Conservation (phyloP, 2,888 invertebrate species). For the Stegophylla sp. region DNA sequence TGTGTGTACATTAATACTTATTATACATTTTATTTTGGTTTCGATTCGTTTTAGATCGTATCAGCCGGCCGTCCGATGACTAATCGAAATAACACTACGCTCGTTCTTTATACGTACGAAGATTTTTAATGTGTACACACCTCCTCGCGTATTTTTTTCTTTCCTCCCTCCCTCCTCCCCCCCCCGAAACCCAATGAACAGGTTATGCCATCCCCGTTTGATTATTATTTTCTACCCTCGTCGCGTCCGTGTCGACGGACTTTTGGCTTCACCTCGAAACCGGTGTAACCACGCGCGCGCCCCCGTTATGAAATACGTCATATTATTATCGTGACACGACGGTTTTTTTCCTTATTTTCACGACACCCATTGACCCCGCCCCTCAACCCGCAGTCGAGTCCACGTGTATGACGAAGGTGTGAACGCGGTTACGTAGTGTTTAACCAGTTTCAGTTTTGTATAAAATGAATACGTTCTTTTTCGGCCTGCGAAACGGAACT, state of each 20-base stretch:
- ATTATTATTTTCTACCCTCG: neutral
- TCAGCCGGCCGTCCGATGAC: constrained; percentile 27
- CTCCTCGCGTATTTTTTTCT: neutral
- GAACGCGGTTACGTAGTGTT: too few relatives aligned
- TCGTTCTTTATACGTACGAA: neutral
- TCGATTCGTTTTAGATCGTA: constrained; percentile 23
- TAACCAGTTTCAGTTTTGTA: too few relatives aligned
- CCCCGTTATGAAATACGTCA: too few relatives aligned
- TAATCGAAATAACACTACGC: constrained; percentile 12
- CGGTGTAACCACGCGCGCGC: neutral
- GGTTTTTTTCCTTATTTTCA: too few relatives aligned
- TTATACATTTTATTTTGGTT: neutral
- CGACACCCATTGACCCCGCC: too few relatives aligned
- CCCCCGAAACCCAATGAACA: neutral
- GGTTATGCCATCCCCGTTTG: neutral
- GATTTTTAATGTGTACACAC: neutral
- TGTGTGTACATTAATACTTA: neutral
- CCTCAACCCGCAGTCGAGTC: too few relatives aligned
- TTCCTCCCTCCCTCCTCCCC: too few relatives aligned
- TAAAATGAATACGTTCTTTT: too few relatives aligned
- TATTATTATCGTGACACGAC: too few relatives aligned
- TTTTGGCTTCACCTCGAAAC: neutral
- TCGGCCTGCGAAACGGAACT: too few relatives aligned
- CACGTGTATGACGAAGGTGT: too few relatives aligned
- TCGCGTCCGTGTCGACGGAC: too few relatives aligned